A percentile compares a stretch with the other conserved stretches of the same genome.
Conservation (phyloP, 2,888 invertebrate species). For the Aphidoletes aphidimyza region DNA sequence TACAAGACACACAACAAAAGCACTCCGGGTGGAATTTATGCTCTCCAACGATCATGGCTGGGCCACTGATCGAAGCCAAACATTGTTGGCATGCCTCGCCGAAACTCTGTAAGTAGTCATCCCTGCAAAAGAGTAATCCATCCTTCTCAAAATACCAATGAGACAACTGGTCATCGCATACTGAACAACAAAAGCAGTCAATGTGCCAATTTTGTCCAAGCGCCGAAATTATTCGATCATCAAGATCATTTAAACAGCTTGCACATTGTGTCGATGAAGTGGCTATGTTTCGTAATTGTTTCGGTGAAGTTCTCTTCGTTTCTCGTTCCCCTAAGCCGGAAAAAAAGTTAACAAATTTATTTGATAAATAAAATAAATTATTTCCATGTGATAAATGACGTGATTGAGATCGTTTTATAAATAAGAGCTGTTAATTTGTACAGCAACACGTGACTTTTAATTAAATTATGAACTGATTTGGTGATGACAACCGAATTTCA, state of each 20-base stretch:
- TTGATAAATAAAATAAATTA: neutral
- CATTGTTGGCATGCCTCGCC: conserved; percentile 92
- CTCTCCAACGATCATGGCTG: conserved; percentile 94
- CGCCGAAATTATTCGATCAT: conserved; percentile 81
- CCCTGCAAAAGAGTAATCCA: conserved; percentile 87
- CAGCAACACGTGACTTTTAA: conserved; percentile 35
- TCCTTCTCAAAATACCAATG: conserved; percentile 95
- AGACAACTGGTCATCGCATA: conserved; percentile 84
- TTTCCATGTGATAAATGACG: neutral
- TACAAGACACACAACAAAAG: conserved; percentile 86
- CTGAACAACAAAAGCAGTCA: conserved; percentile 93
- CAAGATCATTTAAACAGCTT: conserved; percentile 55
- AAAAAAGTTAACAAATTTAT: too few species aligned
- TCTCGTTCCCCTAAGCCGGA: conserved; percentile 38
- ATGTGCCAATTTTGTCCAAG: conserved; percentile 88
- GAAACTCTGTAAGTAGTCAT: conserved; percentile 88
- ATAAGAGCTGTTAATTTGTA: neutral
- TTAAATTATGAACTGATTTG: neutral
- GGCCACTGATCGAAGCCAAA: conserved; percentile 81
- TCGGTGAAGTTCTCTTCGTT: neutral
- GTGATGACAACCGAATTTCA: neutral
- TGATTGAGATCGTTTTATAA: too few species aligned
- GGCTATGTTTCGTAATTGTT: neutral
- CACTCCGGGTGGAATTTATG: conserved; percentile 97
- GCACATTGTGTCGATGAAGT: conserved; percentile 51